Base-by-base conservation (phyloP, 2,888 invertebrate genomes). In the Halictus quadricinctus region DNA sequence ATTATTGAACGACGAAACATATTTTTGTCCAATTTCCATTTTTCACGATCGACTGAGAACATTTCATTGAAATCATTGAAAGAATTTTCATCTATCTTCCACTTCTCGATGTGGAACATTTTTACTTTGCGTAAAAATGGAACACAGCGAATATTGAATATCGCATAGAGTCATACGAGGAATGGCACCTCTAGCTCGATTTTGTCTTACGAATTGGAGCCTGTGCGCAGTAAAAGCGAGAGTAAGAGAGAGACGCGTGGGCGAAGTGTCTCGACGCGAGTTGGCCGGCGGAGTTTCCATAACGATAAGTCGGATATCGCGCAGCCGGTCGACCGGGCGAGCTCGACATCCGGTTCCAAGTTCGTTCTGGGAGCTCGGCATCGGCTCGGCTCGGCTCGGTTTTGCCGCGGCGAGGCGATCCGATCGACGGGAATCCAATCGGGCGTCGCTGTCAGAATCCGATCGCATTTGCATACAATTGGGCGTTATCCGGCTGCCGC, bases 391-490 rank as follows among this genome's bases (percentile, higher is more conserved):
- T 48, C 78, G 78, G 4, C 76, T 48, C 8, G 50, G 41, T 41
- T 15, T 7, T 29, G 21, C 2, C 2, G 7, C 29, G 36, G 36
- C 69, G 41, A 18, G 21, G 18, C 72, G 75, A 88, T 82, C 84
- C 74, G 84, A 84, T 85, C 89, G 83, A 21, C 46, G 80, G 74
- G 87, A 76, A 82, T 85, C 79, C 81, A 87, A 86, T 85, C 85
- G 85, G 64, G 54, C 85, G 80, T 70, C 76, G 43, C 85, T 73
- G 82, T 84, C 86, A 89, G 86, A 85, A 91, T 89, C 91, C 84
- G 88, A 90, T 91, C 86, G 85, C 84, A 91, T 91, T 91, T 90
- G 86, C 91, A 91, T 91, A 91, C 90, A 91, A 91, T 91, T 88
- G 89, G 80, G 84, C 87, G 87, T 91, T 89, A 91, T 91, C 88